Evolutionary conservation across 2,797 vertebrate species (phyloP).

Genomic region (Enteromius unitaeniatus): DNA sequence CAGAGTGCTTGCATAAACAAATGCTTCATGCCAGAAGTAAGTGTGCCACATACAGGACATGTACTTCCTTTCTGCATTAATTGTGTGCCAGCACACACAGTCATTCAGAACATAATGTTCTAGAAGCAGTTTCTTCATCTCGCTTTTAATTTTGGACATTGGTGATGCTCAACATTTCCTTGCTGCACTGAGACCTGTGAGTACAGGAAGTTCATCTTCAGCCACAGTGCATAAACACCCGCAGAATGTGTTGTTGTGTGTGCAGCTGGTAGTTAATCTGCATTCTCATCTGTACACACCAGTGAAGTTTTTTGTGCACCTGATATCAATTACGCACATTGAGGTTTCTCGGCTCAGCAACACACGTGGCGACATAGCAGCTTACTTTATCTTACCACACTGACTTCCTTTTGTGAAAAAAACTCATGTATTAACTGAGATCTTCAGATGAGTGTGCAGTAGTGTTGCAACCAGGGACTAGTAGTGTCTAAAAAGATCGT

Average conservation of each 20-base stretch:
- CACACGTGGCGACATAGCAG: constrained; percentile 65
- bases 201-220: constrained; percentile 29
- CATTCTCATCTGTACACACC: constrained; percentile 68
- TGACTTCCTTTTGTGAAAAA: constrained; percentile 67
- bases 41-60: neutral
- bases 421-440: constrained; percentile 6
- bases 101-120: constrained; percentile 35
- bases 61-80: neutral
- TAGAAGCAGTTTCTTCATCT: constrained; percentile 9
- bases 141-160: neutral
- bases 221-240: constrained; percentile 1
- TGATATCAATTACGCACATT: constrained; percentile 70
- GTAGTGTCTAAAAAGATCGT: neutral
- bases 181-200: constrained; percentile 5
- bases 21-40: neutral
- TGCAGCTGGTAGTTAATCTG: constrained; percentile 50
- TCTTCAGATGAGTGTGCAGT: constrained; percentile 1
- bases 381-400: constrained; percentile 68
- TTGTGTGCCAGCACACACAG: neutral
- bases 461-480: neutral
- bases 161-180: neutral
- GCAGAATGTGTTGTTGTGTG: constrained; percentile 29
- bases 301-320: constrained; percentile 63
- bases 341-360: constrained; percentile 70
- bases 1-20: constrained; percentile 7